Conservation (phyloP, 2,888 invertebrate genomes). For the Cheilosia urbana region DNA sequence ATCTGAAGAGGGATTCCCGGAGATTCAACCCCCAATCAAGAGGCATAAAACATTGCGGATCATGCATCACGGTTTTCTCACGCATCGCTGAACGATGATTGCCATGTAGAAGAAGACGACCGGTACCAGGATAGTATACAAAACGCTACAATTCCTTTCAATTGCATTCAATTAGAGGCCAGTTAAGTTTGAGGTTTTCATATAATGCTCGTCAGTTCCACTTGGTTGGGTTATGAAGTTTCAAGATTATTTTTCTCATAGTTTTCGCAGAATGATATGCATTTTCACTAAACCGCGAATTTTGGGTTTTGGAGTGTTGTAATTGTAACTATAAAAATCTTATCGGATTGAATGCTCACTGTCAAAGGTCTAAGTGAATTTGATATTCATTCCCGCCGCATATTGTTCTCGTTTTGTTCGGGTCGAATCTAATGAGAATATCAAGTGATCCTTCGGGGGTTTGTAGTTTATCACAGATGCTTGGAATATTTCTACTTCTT, state of each 20-base stretch:
- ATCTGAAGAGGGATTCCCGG: conserved; percentile 69
- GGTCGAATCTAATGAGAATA: conserved; percentile 57
- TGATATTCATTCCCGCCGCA: conserved; percentile 48
- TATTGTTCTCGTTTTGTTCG: conserved; percentile 51
- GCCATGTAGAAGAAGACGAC: conserved; percentile 41
- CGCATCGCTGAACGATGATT: conserved; percentile 54
- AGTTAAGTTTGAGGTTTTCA: conserved; percentile 69
- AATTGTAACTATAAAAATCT: conserved; percentile 24
- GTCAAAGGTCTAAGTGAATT: conserved; percentile 25
- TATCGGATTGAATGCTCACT: conserved; percentile 32
- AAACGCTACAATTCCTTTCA: conserved; percentile 62
- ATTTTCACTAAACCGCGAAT: conserved; percentile 63
- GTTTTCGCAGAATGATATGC: conserved; percentile 45
- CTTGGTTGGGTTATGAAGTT: conserved; percentile 59
- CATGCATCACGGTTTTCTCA: conserved; percentile 68
- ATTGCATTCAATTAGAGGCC: conserved; percentile 72
- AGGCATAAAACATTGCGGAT: conserved; percentile 62
- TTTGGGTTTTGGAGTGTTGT: conserved; percentile 60
- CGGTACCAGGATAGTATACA: conserved; percentile 41
- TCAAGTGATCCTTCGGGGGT: conserved; percentile 71
- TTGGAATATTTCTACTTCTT: conserved; percentile 28
- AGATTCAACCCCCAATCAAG: conserved; percentile 71
- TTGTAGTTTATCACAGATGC: conserved; percentile 58
- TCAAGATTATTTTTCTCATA: conserved; percentile 12
- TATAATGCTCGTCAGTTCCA: conserved; percentile 50